Evolutionary conservation across 2,888 invertebrate genomes (phyloP).

Genomic region (Pandemis heparana): DNA sequence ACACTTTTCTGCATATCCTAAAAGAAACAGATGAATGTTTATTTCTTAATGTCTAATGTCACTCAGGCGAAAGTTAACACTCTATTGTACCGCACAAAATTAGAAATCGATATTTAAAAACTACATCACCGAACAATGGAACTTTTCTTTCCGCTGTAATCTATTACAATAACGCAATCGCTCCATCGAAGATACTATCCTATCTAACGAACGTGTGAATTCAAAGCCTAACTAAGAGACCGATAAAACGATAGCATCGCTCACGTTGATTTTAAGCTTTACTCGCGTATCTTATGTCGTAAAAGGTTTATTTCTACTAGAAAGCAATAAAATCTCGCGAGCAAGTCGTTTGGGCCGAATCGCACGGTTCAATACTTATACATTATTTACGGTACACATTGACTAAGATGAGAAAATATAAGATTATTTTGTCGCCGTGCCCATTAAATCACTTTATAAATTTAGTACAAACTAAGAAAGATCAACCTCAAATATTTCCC

Average conservation of each 20-base stretch:
- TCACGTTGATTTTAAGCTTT: constrained; percentile 7
- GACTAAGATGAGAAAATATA: not conserved
- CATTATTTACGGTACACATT: not conserved
- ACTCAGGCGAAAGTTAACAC: constrained; percentile 11
- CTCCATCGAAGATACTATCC: constrained; percentile 23
- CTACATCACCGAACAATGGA: constrained; percentile 37
- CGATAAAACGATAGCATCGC: constrained; percentile 2
- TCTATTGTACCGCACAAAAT: constrained; percentile 23
- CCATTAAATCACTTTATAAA: not conserved
- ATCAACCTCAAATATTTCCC: constrained; percentile 10
- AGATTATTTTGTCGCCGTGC: not conserved
- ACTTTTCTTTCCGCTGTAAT: constrained; percentile 36
- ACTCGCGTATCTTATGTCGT: constrained; percentile 25
- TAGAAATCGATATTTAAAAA: constrained; percentile 40
- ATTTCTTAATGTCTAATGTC: not conserved
- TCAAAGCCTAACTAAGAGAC: constrained; percentile 5
- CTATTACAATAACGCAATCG: constrained; percentile 32
- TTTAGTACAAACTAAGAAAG: constrained; percentile 8
- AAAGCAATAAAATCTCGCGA: constrained; percentile 60
- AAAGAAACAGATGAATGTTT: not conserved
- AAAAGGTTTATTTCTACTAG: constrained; percentile 45
- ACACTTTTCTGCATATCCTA: not conserved
- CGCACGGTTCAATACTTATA: not conserved
- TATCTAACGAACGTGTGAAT: constrained; percentile 36
- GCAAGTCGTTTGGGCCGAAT: not conserved